phyloP scores from a whole-genome alignment of 2,113 vertebrate species.

The Melanerpes formicivorus region DNA sequence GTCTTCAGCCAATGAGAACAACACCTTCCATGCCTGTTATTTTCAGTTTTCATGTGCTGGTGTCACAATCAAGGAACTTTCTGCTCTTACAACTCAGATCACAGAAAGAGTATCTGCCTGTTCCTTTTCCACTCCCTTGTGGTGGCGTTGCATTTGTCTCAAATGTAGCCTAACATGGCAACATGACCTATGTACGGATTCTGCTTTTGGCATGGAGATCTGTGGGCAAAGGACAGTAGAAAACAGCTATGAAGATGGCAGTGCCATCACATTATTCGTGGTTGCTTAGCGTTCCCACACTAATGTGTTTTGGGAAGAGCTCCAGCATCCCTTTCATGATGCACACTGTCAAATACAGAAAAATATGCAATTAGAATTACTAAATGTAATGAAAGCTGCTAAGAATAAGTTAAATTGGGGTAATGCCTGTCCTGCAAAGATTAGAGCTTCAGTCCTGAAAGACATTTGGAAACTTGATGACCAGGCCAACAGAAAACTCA shows the following conservation, averaged over 20 bases:
- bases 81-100: not conserved
- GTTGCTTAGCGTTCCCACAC: not conserved
- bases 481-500: not conserved
- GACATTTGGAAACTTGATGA: not conserved
- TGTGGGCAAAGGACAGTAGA: not conserved
- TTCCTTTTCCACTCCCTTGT: not conserved
- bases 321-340: not conserved
- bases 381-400: not conserved
- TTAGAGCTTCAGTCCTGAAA: not conserved
- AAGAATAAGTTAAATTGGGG: not conserved
- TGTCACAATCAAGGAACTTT: not conserved
- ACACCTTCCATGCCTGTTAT: not conserved
- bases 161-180: not conserved
- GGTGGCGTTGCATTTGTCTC: not conserved
- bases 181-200: not conserved
- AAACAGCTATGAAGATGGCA: not conserved
- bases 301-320: not conserved
- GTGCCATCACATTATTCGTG: not conserved
- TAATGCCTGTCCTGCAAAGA: accelerated
- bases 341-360: not conserved
- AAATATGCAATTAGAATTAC: not conserved
- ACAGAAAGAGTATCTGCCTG: not conserved
- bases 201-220: not conserved
- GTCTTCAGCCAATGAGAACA: not conserved
- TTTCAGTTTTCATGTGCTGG: not conserved